Conservation (phyloP, 1,140 invertebrate species). For the Theocolax elegans region DNA sequence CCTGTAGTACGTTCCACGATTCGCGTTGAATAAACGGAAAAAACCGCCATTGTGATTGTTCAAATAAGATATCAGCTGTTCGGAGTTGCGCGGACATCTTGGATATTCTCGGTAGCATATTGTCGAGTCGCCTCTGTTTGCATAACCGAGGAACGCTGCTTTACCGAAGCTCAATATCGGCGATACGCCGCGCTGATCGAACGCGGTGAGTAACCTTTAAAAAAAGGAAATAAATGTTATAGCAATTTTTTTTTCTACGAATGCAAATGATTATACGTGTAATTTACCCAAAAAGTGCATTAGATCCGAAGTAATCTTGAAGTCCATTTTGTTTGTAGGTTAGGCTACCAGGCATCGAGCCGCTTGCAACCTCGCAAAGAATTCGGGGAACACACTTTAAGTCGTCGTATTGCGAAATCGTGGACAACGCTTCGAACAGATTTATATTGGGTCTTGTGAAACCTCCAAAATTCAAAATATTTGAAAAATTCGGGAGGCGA, state of each 20-base stretch:
- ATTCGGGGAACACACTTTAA: slow-evolving; percentile 80
- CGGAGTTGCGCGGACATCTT: slow-evolving; percentile 78
- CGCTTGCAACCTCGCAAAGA: slow-evolving; percentile 79
- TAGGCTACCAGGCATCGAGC: slow-evolving; percentile 67
- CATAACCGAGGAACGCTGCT: slow-evolving; percentile 78
- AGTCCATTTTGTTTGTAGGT: not conserved
- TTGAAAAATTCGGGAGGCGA: slow-evolving; percentile 6
- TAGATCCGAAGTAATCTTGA: slow-evolving; percentile 38
- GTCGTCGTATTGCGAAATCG: slow-evolving; percentile 81
- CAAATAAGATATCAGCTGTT: slow-evolving; percentile 79
- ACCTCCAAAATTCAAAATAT: slow-evolving; percentile 26
- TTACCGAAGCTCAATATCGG: slow-evolving; percentile 77
- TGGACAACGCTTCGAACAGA: slow-evolving; percentile 72
- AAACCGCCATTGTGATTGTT: slow-evolving; percentile 89
- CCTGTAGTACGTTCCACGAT: not conserved
- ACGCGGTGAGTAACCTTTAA: slow-evolving; percentile 66
- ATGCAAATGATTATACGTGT: not conserved
- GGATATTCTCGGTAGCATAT: slow-evolving; percentile 76
- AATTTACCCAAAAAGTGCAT: slow-evolving; percentile 22
- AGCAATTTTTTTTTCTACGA: not conserved
- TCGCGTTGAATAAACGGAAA: slow-evolving; percentile 77
- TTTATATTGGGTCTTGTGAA: slow-evolving; percentile 46
- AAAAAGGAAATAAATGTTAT: slow-evolving; percentile 29
- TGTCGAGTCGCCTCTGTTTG: slow-evolving; percentile 71
- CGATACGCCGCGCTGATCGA: slow-evolving; percentile 65